Evolutionary conservation across 2,888 invertebrate species (phyloP).

Genomic region (Boloria selene): DNA sequence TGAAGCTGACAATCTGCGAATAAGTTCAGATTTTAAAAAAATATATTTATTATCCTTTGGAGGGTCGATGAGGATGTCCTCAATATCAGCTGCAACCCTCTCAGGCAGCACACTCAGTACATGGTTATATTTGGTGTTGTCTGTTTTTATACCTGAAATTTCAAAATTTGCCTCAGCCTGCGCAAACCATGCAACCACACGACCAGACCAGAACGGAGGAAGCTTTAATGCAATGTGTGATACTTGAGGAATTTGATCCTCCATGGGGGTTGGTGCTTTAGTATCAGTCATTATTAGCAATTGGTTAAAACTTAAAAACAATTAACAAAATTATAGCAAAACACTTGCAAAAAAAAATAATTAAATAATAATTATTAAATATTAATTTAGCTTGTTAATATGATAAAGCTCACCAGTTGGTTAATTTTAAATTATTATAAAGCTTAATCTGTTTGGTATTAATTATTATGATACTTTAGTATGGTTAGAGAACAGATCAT

Average conservation of each 20-base stretch:
- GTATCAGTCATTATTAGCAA: background rate
- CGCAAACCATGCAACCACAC: constrained; percentile 30
- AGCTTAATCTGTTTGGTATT: too few species aligned
- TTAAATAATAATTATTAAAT: too few species aligned
- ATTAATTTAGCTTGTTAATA: too few species aligned
- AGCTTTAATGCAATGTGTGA: background rate
- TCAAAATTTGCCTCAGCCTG: constrained; percentile 26
- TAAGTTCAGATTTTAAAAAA: constrained; percentile 31
- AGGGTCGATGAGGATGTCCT: constrained; percentile 30
- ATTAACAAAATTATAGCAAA: too few species aligned
- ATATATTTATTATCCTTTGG: constrained; percentile 25
- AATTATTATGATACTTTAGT: too few species aligned
- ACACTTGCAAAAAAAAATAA: too few species aligned
- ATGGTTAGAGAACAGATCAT: too few species aligned
- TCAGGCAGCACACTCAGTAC: constrained; percentile 26
- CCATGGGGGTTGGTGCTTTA: background rate
- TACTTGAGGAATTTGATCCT: background rate
- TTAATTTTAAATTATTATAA: too few species aligned
- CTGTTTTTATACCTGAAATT: constrained; percentile 9
- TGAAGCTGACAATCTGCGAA: constrained; percentile 26
- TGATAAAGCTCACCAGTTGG: too few species aligned
- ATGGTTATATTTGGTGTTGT: constrained; percentile 28
- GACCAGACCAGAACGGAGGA: constrained; percentile 29
- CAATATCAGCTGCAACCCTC: constrained; percentile 15
- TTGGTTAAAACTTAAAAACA: too few species aligned